Evolutionary conservation across 2,113 vertebrate species (phyloP).

Genomic region (Cottus gobio): DNA sequence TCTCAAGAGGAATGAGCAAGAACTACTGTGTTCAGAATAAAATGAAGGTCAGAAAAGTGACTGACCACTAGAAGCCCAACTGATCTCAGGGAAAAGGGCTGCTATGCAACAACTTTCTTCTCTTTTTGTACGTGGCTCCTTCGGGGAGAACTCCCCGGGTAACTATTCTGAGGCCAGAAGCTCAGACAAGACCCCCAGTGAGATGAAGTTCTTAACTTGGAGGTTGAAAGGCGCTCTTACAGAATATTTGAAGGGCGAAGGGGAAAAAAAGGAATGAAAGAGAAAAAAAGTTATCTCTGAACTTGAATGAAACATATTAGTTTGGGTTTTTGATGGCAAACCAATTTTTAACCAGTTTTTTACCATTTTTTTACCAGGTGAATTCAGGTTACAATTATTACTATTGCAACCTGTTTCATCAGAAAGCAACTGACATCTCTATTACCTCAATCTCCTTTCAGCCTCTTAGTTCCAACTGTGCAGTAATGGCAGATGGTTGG

Average conservation of each 20-base stretch:
- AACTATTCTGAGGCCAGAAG: constrained; percentile 49
- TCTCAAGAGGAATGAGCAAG: constrained; percentile 22
- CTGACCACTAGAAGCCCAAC: constrained; percentile 51
- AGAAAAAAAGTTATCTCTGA: neutral
- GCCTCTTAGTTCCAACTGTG: constrained; percentile 60
- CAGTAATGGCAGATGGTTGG: constrained; percentile 63
- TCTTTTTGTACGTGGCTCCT: constrained; percentile 49
- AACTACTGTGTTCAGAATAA: constrained; percentile 24
- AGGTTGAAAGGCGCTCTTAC: constrained; percentile 53
- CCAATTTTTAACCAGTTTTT: constrained; percentile 43
- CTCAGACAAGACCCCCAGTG: constrained; percentile 43
- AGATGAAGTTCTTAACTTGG: constrained; percentile 36
- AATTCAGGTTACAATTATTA: constrained; percentile 1
- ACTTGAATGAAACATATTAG: constrained; percentile 11
- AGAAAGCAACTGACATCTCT: constrained; percentile 51
- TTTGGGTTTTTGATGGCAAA: constrained; percentile 27
- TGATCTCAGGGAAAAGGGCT: constrained; percentile 59
- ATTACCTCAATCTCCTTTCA: constrained; percentile 54
- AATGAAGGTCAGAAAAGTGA: constrained; percentile 50
- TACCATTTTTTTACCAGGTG: constrained; percentile 37
- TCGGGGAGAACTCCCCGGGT: constrained; percentile 32
- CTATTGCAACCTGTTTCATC: constrained; percentile 63
- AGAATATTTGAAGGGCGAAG: constrained; percentile 44
- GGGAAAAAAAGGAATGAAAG: constrained; percentile 8
- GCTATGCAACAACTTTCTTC: constrained; percentile 53